Evolutionary conservation across 2,888 invertebrate species (phyloP).

Genomic region (Drosophila rubida): DNA sequence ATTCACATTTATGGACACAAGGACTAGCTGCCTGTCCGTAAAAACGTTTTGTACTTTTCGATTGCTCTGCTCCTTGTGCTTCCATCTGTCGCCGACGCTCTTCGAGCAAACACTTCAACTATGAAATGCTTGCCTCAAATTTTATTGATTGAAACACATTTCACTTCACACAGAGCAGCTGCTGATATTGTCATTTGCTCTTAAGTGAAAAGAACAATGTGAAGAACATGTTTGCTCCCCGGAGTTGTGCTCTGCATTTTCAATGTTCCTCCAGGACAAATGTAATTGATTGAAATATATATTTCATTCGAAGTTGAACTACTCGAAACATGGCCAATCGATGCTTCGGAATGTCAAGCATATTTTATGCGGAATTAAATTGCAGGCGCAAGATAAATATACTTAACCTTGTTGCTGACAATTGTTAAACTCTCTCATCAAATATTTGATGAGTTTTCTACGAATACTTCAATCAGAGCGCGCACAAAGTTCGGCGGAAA

Average conservation of each 20-base stretch:
- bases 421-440: too few relatives aligned
- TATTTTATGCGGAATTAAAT: background rate
- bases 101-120: conserved; percentile 27
- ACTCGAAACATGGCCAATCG: background rate
- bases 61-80: background rate
- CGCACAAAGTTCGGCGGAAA: background rate
- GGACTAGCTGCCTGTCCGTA: conserved; percentile 3
- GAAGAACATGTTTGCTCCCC: conserved; percentile 19
- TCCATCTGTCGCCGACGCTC: background rate
- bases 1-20: conserved; percentile 26
- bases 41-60: conserved; percentile 11
- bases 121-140: conserved; percentile 34
- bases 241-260: conserved; percentile 17
- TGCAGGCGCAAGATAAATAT: background rate
- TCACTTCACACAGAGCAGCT: conserved; percentile 9
- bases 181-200: conserved; percentile 32
- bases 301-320: conserved; percentile 1
- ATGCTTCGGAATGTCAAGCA: background rate
- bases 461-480: background rate
- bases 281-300: conserved; percentile 9
- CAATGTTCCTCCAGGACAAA: conserved; percentile 10
- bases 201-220: conserved; percentile 8
- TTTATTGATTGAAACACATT: conserved; percentile 59
- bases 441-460: too few relatives aligned
- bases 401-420: background rate